These are phyloP conservation scores for Polypterus senegalus DNA, from an alignment of 2,113 vertebrate species.

Conservation along the genomic window DNA sequence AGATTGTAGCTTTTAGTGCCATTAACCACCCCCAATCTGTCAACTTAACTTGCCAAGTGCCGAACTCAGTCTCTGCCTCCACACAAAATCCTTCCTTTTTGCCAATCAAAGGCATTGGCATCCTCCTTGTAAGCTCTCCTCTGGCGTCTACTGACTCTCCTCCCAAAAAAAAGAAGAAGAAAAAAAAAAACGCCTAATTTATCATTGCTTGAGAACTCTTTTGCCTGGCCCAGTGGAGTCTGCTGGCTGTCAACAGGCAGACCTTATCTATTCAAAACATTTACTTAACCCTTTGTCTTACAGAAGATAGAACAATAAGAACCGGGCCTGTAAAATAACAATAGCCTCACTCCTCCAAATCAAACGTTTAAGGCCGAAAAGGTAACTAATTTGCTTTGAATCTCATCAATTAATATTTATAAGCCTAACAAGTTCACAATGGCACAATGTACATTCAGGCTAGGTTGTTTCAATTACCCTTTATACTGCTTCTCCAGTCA, in stretches of 20 bases:
- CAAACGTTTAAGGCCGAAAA: too few relatives aligned
- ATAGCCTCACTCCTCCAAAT: background rate
- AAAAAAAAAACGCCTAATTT: conserved; percentile 29
- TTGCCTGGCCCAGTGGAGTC: conserved; percentile 50
- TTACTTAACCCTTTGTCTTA: conserved; percentile 76
- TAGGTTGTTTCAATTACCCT: too few relatives aligned
- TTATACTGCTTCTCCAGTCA: too few relatives aligned
- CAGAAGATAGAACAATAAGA: conserved; percentile 53
- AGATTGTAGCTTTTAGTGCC: conserved; percentile 38
- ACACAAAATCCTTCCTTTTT: conserved; percentile 33
- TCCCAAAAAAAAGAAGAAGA: conserved; percentile 31
- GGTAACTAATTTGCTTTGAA: too few relatives aligned
- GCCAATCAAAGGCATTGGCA: conserved; percentile 32
- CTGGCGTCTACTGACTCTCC: conserved; percentile 29
- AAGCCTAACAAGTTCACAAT: too few relatives aligned
- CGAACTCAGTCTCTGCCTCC: conserved; percentile 4
- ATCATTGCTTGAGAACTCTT: conserved; percentile 32
- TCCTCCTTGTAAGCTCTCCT: conserved; percentile 24
- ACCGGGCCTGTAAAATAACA: conserved; percentile 39
- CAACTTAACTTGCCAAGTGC: background rate
- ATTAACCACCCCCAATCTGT: conserved; percentile 25
- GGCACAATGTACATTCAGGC: too few relatives aligned
- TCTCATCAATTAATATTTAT: too few relatives aligned
- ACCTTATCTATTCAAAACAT: conserved; percentile 70
- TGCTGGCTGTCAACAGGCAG: conserved; percentile 65